These are phyloP conservation scores for Salvelinus fontinalis DNA, from an alignment of 2,113 vertebrate species.

Conservation along the genomic window DNA sequence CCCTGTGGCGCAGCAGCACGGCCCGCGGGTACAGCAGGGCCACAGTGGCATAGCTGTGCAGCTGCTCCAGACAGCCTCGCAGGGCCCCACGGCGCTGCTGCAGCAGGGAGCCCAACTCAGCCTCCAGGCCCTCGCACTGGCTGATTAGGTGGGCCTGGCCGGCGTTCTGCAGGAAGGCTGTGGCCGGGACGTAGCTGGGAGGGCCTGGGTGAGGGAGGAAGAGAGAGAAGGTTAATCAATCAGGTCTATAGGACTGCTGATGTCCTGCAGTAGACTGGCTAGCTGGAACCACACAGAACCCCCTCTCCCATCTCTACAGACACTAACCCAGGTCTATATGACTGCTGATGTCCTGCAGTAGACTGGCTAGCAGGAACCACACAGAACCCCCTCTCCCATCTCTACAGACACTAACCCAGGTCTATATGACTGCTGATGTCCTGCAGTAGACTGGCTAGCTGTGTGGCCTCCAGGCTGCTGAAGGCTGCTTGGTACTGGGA, in stretches of 20 bases:
- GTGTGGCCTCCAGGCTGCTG: slow-evolving; percentile 89
- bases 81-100: slow-evolving; percentile 91
- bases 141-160: slow-evolving; percentile 95
- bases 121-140: slow-evolving; percentile 93
- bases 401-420: slow-evolving; percentile 49
- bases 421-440: slow-evolving; percentile 97
- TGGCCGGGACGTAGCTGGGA: slow-evolving; percentile 97
- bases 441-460: slow-evolving; percentile 94
- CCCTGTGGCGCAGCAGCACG: slow-evolving; percentile 87
- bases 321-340: too few species aligned
- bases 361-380: slow-evolving; percentile 76
- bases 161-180: slow-evolving; percentile 93
- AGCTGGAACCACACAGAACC: slow-evolving; percentile 70
- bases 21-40: slow-evolving; percentile 93
- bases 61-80: slow-evolving; percentile 88
- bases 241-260: slow-evolving; percentile 78
- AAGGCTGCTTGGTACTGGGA: slow-evolving; percentile 97
- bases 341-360: too few species aligned
- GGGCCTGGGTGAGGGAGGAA: slow-evolving; percentile 75
- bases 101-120: slow-evolving; percentile 85
- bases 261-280: slow-evolving; percentile 95
- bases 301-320: slow-evolving; percentile 50
- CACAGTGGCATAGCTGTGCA: slow-evolving; percentile 97
- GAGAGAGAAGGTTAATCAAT: too few species aligned
- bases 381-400: too few species aligned